phyloP scores from a whole-genome alignment of 37 sponge, comb jelly and placozoan species.

The Ephydatia muelleri region DNA sequence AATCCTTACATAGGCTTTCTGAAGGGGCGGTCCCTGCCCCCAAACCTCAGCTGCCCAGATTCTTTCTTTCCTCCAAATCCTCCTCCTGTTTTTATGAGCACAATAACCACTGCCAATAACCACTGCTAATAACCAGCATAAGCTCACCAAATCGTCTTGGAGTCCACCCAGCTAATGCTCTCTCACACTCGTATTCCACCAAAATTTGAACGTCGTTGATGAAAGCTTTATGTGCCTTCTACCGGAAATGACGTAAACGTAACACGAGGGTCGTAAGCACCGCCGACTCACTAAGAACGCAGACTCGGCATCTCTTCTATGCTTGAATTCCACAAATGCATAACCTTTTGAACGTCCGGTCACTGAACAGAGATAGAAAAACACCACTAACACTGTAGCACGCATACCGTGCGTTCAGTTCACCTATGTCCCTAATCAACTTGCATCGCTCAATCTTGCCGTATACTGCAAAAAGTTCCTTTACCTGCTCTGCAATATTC shows the following conservation, averaged over 20 bases:
- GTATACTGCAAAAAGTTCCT: slow-evolving; percentile 67
- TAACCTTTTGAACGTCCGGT: slow-evolving; percentile 88
- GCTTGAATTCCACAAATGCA: slow-evolving; percentile 83
- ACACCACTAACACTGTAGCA: background rate
- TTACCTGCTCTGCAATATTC: slow-evolving; percentile 47
- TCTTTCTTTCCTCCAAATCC: slow-evolving; percentile 97
- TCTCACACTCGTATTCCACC: slow-evolving; percentile 87
- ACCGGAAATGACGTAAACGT: background rate
- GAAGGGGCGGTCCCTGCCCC: slow-evolving; percentile 92
- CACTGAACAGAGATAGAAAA: slow-evolving; percentile 29
- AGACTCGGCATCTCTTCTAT: slow-evolving; percentile 44
- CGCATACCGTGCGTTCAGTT: background rate
- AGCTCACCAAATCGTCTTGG: slow-evolving; percentile 89
- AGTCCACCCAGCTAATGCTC: slow-evolving; percentile 84
- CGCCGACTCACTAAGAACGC: slow-evolving; percentile 63
- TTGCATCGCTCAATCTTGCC: slow-evolving; percentile 75
- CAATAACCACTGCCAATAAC: background rate
- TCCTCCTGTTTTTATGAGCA: slow-evolving; percentile 68
- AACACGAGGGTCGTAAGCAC: no score
- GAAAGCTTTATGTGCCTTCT: slow-evolving; percentile 48
- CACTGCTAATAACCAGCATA: background rate
- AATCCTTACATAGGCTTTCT: slow-evolving; percentile 77
- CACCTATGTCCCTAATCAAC: slow-evolving; percentile 91
- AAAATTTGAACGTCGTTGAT: slow-evolving; percentile 75
- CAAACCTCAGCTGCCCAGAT: slow-evolving; percentile 98